Base-by-base conservation (phyloP, 2,888 invertebrate species). In the Campopleginae sp. region DNA sequence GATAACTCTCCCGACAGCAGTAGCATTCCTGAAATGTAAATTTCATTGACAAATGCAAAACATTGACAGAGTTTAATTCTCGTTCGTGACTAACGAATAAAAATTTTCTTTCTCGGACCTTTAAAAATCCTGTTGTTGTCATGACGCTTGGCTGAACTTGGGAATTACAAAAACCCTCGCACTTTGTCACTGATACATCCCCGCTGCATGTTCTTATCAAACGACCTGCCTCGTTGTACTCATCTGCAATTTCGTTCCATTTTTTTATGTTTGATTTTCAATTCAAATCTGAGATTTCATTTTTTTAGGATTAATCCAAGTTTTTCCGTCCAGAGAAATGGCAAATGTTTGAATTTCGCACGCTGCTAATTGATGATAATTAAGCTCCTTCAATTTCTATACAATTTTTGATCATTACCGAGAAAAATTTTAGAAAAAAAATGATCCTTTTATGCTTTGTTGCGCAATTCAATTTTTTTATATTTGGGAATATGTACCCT, bases 131-230 rank as follows among this genome's bases (percentile, higher is more conserved):
- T 61, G 98, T 98, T 5, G 97, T 96, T 19, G 98, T 97, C 82
- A 97, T 96, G 48, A 98, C 98, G 72, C 98, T 98, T 1, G 98
- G 98, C 91, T 98, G 97, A 70, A 98, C 98, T 94, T 98, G 98
- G 87, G 98, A 98, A 88, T 96, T 97, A 93, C 98, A 98, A 87
- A 97, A 96, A 33, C 98, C 98, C 94, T 98, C 98, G 92, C 98
- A 98, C 94, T 98, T 98, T 92, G 97, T 98, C 0, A 98, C 98
- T 17, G 96, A 96, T 63, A 98, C 96, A 94, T 98, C 98, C 0
- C 98, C 98, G 92, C 97, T 98, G 92, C 98, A 98, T 17, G 98
- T 98, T 91, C 98, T 95, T 89, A 96, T 95, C 89, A 98, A 94
- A 88, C 97, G 95, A n/a, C 98, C 98, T 90, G 97, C 94, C 87